Conservation (phyloP, 2,113 vertebrate genomes). For the Poeciliopsis prolifica region DNA sequence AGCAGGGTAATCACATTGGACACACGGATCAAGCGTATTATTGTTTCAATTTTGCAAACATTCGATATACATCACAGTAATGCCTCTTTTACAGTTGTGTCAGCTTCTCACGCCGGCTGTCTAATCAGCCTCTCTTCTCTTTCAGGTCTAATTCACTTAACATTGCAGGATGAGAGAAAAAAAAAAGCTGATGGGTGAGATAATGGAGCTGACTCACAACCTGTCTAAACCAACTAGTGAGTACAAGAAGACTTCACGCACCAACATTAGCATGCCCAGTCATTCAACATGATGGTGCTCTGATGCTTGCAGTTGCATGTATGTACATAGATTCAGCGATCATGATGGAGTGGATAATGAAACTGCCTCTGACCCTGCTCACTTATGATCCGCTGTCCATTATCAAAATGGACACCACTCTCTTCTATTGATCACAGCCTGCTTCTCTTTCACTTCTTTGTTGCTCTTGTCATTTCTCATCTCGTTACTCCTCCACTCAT, state of each 20-base stretch:
- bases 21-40: slow-evolving; percentile 28
- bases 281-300: slow-evolving; percentile 22
- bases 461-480: slow-evolving; percentile 83
- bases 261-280: slow-evolving; percentile 4
- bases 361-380: slow-evolving; percentile 84
- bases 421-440: slow-evolving; percentile 86
- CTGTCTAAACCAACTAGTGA: slow-evolving; percentile 36
- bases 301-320: slow-evolving; percentile 23
- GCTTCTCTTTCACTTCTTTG: slow-evolving; percentile 76
- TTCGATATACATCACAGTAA: slow-evolving; percentile 47
- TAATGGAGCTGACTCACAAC: slow-evolving; percentile 70
- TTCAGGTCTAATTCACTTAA: slow-evolving; percentile 78
- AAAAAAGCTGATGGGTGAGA: slow-evolving; percentile 64
- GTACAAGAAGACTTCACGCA: slow-evolving; percentile 10
- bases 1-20: slow-evolving; percentile 41
- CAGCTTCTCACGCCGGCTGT: slow-evolving; percentile 55
- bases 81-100: slow-evolving; percentile 58
- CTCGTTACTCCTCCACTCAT: slow-evolving; percentile 81
- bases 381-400: slow-evolving; percentile 88
- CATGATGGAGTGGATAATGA: slow-evolving; percentile 81
- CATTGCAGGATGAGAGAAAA: slow-evolving; percentile 57
- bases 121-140: slow-evolving; percentile 51
- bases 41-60: slow-evolving; percentile 49
- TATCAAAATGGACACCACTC: slow-evolving; percentile 93
- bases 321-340: slow-evolving; percentile 27